These are phyloP conservation scores for Apaloderma vittatum DNA, from an alignment of 2,113 vertebrate species.

Conservation along the genomic window DNA sequence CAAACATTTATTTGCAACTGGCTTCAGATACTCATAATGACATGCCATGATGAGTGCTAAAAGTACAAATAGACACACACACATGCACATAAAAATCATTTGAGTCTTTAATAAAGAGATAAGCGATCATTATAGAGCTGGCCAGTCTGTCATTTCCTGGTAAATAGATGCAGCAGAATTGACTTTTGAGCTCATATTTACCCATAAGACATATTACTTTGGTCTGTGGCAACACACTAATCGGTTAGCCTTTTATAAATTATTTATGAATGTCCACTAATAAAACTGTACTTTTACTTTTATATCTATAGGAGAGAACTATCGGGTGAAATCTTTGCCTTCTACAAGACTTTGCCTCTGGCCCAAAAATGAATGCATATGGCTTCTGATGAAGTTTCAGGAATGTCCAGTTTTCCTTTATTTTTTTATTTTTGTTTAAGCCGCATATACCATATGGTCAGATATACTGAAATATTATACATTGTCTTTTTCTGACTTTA, in stretches of 20 bases:
- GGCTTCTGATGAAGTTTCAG: background rate
- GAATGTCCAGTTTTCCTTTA: background rate
- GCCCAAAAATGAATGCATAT: background rate
- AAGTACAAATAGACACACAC: background rate
- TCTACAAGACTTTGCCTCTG: background rate
- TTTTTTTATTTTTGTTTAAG: background rate
- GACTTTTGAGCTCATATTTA: background rate
- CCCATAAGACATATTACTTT: background rate
- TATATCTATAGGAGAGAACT: background rate
- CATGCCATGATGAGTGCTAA: background rate
- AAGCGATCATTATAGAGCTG: background rate
- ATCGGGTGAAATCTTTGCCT: background rate
- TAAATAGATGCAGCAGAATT: background rate
- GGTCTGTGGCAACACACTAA: background rate
- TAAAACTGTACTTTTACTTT: background rate
- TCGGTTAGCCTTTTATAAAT: background rate
- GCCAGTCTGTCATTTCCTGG: background rate
- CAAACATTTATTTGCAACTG: background rate
- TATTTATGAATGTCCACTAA: background rate
- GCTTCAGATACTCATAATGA: background rate
- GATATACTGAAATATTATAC: background rate
- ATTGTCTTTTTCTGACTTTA: background rate
- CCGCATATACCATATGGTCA: background rate
- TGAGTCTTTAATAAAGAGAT: background rate
- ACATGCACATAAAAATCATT: background rate